Conservation (phyloP, 2,797 vertebrate species). For the Graptemys geographica region DNA sequence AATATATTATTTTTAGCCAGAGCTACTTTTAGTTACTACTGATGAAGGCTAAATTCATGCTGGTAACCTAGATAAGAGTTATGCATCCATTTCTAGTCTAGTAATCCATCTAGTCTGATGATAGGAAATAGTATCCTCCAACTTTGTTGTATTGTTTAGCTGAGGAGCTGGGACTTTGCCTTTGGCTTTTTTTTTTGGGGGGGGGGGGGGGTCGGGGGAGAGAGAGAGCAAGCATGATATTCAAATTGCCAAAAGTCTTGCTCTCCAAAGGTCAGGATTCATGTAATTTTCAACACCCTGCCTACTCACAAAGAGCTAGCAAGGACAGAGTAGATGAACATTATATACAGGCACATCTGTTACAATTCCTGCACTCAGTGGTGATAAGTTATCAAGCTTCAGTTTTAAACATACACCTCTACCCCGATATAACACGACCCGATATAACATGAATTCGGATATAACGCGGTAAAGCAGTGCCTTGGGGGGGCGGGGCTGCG, state of each 20-base stretch:
- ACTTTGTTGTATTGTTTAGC: background rate
- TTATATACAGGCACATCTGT: background rate
- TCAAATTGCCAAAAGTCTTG: background rate
- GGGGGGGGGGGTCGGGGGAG: accelerated
- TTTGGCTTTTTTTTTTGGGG: no score
- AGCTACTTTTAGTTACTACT: no score
- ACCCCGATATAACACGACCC: no score
- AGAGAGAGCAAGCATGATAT: background rate
- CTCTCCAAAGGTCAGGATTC: background rate
- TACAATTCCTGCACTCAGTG: background rate
- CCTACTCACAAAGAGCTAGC: background rate
- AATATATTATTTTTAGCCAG: no score
- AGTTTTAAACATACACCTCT: background rate
- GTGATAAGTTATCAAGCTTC: background rate
- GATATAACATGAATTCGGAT: no score
- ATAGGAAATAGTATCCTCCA: background rate
- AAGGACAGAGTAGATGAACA: background rate
- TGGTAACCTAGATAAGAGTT: background rate
- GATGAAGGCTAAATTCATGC: background rate
- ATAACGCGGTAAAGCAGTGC: no score
- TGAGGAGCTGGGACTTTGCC: background rate
- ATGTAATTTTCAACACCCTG: background rate
- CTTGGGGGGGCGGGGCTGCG: no score
- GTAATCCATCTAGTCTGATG: background rate
- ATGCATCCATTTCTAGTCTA: background rate